A percentile compares a stretch with the other conserved stretches of the same genome.
These are phyloP conservation scores for Vombatus ursinus DNA, from an alignment of 2,113 vertebrate species.

Conservation along the genomic window DNA sequence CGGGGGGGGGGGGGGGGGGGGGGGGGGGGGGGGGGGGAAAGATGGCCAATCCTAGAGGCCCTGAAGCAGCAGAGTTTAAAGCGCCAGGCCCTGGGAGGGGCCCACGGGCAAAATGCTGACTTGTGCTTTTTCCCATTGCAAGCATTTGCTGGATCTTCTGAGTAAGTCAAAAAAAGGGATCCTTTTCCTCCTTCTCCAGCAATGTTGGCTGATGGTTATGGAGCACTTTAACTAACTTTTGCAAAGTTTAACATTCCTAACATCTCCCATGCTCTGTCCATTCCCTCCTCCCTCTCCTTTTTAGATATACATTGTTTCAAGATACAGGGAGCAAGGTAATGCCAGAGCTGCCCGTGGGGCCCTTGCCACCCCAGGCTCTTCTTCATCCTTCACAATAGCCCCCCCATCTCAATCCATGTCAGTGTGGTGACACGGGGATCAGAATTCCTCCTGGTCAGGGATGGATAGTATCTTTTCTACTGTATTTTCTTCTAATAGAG, in stretches of 20 bases:
- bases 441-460: not conserved
- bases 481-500: not conserved
- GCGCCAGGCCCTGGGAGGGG: slow-evolving; percentile 37
- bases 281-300: not conserved
- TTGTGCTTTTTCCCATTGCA: not conserved
- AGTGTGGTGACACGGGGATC: not conserved
- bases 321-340: not conserved
- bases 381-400: not conserved
- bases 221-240: not conserved
- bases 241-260: not conserved
- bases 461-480: not conserved
- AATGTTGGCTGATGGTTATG: not conserved
- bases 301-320: not conserved
- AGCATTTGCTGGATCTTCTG: slow-evolving; percentile 20
- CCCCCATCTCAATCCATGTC: not conserved
- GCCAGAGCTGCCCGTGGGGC: not conserved
- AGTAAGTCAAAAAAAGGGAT: not conserved
- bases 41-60: not conserved
- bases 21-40: not conserved
- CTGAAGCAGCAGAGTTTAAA: slow-evolving; percentile 7
- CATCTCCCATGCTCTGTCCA: not conserved
- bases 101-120: slow-evolving; percentile 43
- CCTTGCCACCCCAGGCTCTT: not conserved
- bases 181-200: not conserved
- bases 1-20: not conserved